A percentile compares a stretch with the other conserved stretches of the same genome.
phyloP scores from a whole-genome alignment of 2,113 vertebrate genomes.

The Cyprinodon variegatus region DNA sequence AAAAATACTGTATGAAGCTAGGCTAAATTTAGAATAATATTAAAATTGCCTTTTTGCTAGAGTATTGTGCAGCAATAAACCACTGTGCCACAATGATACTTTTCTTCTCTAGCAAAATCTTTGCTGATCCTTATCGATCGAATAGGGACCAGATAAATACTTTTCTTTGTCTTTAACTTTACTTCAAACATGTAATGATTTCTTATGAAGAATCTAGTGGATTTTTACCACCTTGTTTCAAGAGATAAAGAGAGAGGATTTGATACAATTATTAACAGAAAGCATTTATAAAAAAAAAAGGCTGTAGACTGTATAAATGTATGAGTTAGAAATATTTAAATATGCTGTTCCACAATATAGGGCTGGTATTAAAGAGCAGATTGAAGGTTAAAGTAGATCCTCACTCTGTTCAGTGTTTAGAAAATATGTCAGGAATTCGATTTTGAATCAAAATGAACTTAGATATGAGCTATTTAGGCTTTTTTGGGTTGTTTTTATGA shows the following conservation, averaged over 20 bases:
- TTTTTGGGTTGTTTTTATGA: too few relatives aligned
- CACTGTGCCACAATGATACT: too few relatives aligned
- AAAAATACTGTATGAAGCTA: neutral
- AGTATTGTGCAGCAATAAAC: neutral
- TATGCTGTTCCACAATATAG: constrained; percentile 9
- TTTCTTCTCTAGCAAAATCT: too few relatives aligned
- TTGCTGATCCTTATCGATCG: neutral
- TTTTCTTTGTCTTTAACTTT: constrained; percentile 6
- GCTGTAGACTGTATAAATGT: neutral
- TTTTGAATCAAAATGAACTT: too few relatives aligned
- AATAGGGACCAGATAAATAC: neutral
- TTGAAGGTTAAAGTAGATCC: too few relatives aligned
- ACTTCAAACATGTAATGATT: constrained; percentile 8
- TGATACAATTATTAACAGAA: constrained; percentile 15
- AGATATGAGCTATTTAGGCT: too few relatives aligned
- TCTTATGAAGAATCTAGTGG: constrained; percentile 23
- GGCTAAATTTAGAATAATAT: neutral
- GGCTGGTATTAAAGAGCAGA: neutral
- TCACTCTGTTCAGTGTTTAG: too few relatives aligned
- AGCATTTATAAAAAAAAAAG: constrained; percentile 7
- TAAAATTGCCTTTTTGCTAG: neutral
- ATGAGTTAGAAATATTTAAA: constrained; percentile 33
- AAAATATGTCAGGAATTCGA: too few relatives aligned
- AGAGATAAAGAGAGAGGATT: constrained; percentile 24
- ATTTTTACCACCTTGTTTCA: constrained; percentile 11